Evolutionary conservation across 2,797 vertebrate genomes (phyloP), one percentile per base, ranked within the genome.

Genomic region (Catostomus latipinnis): DNA sequence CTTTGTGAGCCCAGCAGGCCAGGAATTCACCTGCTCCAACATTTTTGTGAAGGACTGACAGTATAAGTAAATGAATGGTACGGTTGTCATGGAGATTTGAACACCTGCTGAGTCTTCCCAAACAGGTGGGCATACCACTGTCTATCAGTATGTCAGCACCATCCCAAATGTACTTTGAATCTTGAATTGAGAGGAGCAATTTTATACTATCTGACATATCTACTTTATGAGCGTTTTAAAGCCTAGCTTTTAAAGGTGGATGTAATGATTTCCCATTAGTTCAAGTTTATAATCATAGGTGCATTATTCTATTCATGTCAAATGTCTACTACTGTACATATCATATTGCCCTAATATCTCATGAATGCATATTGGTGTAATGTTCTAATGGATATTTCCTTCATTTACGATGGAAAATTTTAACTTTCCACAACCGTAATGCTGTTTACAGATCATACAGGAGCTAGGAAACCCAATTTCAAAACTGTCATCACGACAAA

Each of bases 71-170:
- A 86, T 83, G 80, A 89, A 83, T 85, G 85, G 81, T 84, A 80
- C 86, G 69, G 83, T 86, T 88, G 86, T 86, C 65, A 13, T 8
- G 78, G 86, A 71, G 76, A 81, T 58, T 81, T 72, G 74, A 90
- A 90, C 92, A 92, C 91, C 90, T 92, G 92, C 89, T 87, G 81
- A 75, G 86, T 77, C 69, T 79, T 82, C 61, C 57, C 81, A 83
- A 89, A 90, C 87, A 91, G 86, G 89, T 92, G 89, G 66, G 74
- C 73, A 80, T 87, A 89, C 90, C 78, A 73, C 6, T 82, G 83
- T 83, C 52, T 75, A 66, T 22, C 14, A 86, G 81, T 53, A 56
- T 14, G 78, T 73, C 78, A 1, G 6, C 78, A 67, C 53, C 8
- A 34, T 60, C 52, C 62, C 53, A 60, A 67, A 80, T 67, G 45